phyloP scores from a whole-genome alignment of 2,888 invertebrate species.

The Pollenia griseotomentosa region DNA sequence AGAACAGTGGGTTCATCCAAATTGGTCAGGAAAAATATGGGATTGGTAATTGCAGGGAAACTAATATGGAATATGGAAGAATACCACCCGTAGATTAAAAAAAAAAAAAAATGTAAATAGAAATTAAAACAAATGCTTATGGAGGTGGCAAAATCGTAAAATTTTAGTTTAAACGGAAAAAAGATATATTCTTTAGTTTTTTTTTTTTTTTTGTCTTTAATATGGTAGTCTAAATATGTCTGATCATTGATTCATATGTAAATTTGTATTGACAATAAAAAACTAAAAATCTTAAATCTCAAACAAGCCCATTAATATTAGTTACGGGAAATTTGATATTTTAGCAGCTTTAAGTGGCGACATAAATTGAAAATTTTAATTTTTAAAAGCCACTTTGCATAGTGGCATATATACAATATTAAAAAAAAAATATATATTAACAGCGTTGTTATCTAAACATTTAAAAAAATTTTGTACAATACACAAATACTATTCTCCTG shows the following conservation, averaged over 20 bases:
- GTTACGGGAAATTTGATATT: neutral
- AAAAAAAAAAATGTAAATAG: no score
- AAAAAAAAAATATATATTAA: neutral
- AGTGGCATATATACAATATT: neutral
- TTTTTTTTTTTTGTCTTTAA: neutral
- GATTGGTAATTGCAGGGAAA: no score
- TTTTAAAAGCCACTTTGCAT: no score
- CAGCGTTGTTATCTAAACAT: neutral
- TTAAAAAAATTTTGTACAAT: slow-evolving; percentile 1
- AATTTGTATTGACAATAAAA: neutral
- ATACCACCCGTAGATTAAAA: no score
- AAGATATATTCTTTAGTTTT: no score
- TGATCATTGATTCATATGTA: neutral
- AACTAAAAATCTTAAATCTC: neutral
- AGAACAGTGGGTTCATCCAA: no score
- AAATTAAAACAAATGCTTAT: no score
- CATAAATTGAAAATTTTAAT: neutral
- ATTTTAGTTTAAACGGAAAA: no score
- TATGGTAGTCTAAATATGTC: neutral
- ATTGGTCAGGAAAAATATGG: no score
- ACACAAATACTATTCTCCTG: neutral
- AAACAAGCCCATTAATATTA: no score
- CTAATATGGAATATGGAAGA: no score
- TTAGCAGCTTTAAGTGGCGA: neutral
- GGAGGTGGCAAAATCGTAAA: no score